These are phyloP conservation scores for Deilephila porcellus DNA, from an alignment of 2,888 invertebrate genomes.

Conservation along the genomic window DNA sequence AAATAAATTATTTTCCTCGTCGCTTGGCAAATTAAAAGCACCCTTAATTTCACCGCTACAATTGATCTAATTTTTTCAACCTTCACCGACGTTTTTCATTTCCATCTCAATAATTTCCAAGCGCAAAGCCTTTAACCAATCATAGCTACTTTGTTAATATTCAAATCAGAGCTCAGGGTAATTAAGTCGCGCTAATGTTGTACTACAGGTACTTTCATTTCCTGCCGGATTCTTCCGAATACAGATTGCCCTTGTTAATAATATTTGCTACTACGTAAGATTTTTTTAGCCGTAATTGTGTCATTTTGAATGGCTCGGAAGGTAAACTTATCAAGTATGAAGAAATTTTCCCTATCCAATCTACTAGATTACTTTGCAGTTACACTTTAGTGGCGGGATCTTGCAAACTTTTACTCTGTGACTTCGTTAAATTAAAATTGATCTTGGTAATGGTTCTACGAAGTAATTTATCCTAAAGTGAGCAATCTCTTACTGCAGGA, in stretches of 20 bases:
- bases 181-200: background rate
- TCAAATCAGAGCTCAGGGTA: conserved; percentile 3
- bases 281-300: background rate
- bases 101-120: background rate
- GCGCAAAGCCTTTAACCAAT: conserved; percentile 24
- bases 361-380: background rate
- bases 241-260: background rate
- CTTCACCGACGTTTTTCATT: background rate
- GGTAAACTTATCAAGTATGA: background rate
- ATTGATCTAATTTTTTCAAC: background rate
- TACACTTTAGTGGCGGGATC: background rate
- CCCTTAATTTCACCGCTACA: background rate
- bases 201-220: background rate
- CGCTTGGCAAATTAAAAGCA: conserved; percentile 1
- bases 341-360: background rate
- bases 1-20: background rate
- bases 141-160: conserved; percentile 31
- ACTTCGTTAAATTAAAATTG: background rate
- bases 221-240: background rate
- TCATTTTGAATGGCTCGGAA: background rate
- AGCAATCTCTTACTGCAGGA: too few relatives aligned
- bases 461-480: background rate
- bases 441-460: background rate
- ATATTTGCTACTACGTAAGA: background rate
- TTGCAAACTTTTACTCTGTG: background rate